Conservation (phyloP, 2,113 vertebrate genomes). For the Ivindomyrus marchei region DNA sequence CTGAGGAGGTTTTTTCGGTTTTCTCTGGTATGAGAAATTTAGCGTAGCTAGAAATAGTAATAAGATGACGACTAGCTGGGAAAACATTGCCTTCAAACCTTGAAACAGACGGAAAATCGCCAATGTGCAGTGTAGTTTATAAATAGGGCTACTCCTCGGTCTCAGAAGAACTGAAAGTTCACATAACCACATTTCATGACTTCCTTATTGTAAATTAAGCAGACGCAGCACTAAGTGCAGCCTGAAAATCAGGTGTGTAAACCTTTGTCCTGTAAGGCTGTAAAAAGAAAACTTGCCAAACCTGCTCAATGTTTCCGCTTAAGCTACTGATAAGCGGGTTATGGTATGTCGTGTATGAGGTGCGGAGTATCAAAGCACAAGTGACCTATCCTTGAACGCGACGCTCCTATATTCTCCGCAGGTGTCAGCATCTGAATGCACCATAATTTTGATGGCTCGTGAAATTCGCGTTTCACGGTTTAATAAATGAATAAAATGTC, state of each 20-base stretch:
- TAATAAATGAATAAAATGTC: neutral
- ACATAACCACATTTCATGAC: neutral
- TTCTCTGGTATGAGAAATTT: slow-evolving; percentile 27
- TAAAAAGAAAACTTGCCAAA: neutral
- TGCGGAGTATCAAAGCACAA: neutral
- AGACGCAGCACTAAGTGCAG: neutral
- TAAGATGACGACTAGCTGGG: slow-evolving; percentile 29
- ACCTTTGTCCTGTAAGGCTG: neutral
- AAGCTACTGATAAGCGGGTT: neutral
- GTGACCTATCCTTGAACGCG: neutral
- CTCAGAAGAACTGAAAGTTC: neutral
- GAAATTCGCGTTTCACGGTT: neutral
- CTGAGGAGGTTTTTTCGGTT: slow-evolving; percentile 13
- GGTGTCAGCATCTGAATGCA: neutral
- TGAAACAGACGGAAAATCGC: neutral
- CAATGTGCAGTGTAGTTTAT: neutral
- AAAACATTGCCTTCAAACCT: slow-evolving; percentile 39
- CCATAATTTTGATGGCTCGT: neutral
- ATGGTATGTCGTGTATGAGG: neutral
- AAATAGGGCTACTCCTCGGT: neutral
- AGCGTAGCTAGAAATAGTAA: slow-evolving; percentile 38
- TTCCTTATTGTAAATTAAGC: neutral
- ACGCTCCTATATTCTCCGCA: neutral
- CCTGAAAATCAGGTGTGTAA: neutral
- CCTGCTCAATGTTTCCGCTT: neutral